Conservation (phyloP, 2,888 invertebrate species). For the Synanthedon tipuliformis region DNA sequence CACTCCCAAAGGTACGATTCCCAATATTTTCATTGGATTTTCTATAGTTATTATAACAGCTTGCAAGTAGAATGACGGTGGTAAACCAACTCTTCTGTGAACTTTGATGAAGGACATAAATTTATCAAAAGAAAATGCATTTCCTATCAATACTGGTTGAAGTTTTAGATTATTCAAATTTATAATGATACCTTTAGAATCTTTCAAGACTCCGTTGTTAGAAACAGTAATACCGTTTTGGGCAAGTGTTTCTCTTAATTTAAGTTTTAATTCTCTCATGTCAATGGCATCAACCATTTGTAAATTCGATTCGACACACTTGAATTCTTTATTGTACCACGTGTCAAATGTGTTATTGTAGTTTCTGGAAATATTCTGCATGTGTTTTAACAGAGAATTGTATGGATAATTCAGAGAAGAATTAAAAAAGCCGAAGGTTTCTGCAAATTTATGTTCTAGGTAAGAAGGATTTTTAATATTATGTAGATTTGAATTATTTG, state of each 20-base stretch:
- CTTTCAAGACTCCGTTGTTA: constrained; percentile 18
- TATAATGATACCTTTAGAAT: constrained; percentile 20
- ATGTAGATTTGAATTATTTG: too few species aligned
- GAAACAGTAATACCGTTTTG: constrained; percentile 24
- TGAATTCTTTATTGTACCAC: constrained; percentile 29
- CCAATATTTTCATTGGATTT: constrained; percentile 31
- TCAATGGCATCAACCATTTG: constrained; percentile 10
- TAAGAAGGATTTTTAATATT: too few species aligned
- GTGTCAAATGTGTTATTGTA: constrained; percentile 17
- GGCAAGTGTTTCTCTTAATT: constrained; percentile 22
- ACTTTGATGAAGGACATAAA: constrained; percentile 5
- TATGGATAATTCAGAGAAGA: too few species aligned
- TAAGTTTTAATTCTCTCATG: constrained; percentile 14
- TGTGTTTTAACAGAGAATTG: too few species aligned
- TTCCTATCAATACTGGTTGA: constrained; percentile 33
- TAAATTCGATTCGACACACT: constrained; percentile 11
- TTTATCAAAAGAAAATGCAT: constrained; percentile 16
- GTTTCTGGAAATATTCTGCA: too few species aligned
- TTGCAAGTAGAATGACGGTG: constrained; percentile 24
- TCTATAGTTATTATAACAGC: constrained; percentile 26
- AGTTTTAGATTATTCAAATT: constrained; percentile 26
- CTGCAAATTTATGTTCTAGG: too few species aligned
- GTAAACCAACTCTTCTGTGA: constrained; percentile 3
- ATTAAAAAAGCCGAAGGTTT: too few species aligned
- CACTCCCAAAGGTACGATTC: constrained; percentile 33